Percentiles rank a stretch among this genome's conserved stretches.
Evolutionary conservation across 2,113 vertebrate species (phyloP).

Genomic region (Cyphotilapia sp.): DNA sequence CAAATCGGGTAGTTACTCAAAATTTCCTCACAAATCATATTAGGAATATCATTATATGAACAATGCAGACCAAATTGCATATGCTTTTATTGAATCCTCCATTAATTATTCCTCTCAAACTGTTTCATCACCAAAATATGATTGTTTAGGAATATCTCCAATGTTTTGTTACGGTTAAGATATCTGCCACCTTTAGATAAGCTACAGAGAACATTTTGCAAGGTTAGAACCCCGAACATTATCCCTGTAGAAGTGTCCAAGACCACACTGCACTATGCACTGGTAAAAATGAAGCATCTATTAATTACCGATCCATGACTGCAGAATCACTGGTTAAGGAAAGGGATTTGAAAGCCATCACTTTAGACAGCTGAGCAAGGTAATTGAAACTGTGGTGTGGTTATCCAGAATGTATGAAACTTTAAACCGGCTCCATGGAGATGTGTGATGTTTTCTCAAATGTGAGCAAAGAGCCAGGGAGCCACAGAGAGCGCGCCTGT

Average conservation of each 20-base stretch:
- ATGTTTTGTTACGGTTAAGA: background rate
- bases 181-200: background rate
- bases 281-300: background rate
- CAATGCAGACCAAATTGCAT: background rate
- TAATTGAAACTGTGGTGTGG: background rate
- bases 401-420: background rate
- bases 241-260: background rate
- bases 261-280: background rate
- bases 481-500: background rate
- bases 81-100: background rate
- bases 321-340: background rate
- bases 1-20: background rate
- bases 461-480: background rate
- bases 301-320: background rate
- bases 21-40: background rate
- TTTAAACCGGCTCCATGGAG: background rate
- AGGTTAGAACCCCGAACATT: background rate
- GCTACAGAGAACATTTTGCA: background rate
- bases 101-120: background rate
- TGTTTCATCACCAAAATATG: background rate
- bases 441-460: constrained; percentile 3
- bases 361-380: background rate
- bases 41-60: background rate
- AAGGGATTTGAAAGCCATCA: background rate
- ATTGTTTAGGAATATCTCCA: background rate